A percentile compares a stretch with the other conserved stretches of the same genome.
Evolutionary conservation across 2,888 invertebrate genomes (phyloP).

Genomic region (Laothoe populi): DNA sequence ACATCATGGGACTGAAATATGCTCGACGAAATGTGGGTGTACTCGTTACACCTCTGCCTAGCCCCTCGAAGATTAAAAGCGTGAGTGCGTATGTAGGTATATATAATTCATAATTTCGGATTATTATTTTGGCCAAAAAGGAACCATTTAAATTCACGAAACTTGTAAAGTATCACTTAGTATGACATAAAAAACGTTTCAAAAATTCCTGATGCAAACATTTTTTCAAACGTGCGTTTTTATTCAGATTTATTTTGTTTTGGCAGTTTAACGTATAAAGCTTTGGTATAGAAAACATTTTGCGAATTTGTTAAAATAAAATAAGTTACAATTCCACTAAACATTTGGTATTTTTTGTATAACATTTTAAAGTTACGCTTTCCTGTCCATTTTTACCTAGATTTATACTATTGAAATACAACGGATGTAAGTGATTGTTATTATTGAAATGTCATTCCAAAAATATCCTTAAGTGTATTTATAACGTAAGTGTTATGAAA

Average conservation of each 20-base stretch:
- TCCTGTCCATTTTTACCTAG: not conserved
- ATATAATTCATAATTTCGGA: not conserved
- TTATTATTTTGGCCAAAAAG: no score
- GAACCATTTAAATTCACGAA: slow-evolving; percentile 1
- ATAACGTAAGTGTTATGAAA: no score
- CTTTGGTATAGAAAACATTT: slow-evolving; percentile 15
- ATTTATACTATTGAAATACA: not conserved
- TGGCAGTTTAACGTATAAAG: slow-evolving; percentile 18
- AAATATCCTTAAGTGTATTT: no score
- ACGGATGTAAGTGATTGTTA: no score
- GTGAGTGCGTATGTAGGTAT: no score
- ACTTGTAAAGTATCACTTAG: not conserved
- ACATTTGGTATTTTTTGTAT: slow-evolving; percentile 24
- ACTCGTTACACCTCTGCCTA: no score
- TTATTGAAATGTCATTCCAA: no score
- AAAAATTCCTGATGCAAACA: slow-evolving; percentile 5
- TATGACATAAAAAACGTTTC: not conserved
- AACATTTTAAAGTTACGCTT: slow-evolving; percentile 4
- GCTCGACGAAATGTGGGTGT: no score
- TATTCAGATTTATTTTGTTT: slow-evolving; percentile 19
- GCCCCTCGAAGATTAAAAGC: no score
- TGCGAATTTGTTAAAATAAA: slow-evolving; percentile 19
- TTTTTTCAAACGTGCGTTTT: slow-evolving; percentile 15
- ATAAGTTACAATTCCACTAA: slow-evolving; percentile 15
- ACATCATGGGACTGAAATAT: no score